These are phyloP conservation scores for Eudyptes chrysolophus DNA, from an alignment of 2,113 vertebrate species.

Conservation along the genomic window DNA sequence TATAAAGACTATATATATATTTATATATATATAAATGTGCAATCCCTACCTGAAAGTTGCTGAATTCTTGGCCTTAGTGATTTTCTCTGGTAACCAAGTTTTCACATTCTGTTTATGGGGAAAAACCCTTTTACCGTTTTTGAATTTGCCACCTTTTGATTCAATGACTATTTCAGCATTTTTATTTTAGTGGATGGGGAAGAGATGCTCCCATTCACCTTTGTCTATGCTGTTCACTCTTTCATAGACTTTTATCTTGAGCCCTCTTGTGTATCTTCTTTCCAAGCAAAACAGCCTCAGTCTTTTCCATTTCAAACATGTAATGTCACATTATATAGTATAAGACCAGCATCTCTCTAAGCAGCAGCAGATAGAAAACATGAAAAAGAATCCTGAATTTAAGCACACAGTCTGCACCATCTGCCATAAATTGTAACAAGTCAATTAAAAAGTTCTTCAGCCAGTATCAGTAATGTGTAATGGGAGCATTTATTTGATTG, in stretches of 20 bases:
- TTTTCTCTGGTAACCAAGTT: background rate
- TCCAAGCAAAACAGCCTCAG: background rate
- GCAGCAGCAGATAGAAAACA: background rate
- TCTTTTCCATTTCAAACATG: background rate
- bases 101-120: background rate
- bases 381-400: background rate
- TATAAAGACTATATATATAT: background rate
- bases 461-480: slow-evolving; percentile 60
- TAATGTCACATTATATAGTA: background rate
- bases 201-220: background rate
- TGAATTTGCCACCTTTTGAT: background rate
- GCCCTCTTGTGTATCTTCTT: background rate
- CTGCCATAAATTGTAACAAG: slow-evolving; percentile 65
- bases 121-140: background rate
- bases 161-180: background rate
- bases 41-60: background rate
- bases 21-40: background rate
- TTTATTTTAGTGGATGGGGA: background rate
- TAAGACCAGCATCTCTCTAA: background rate
- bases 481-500: slow-evolving; percentile 70
- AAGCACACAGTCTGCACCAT: background rate
- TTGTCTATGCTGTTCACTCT: background rate
- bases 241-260: background rate
- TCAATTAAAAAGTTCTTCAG: slow-evolving; percentile 76
- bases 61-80: background rate